These are phyloP conservation scores for Mus caroli DNA, from an alignment of 2,797 vertebrate species.

Conservation along the genomic window DNA sequence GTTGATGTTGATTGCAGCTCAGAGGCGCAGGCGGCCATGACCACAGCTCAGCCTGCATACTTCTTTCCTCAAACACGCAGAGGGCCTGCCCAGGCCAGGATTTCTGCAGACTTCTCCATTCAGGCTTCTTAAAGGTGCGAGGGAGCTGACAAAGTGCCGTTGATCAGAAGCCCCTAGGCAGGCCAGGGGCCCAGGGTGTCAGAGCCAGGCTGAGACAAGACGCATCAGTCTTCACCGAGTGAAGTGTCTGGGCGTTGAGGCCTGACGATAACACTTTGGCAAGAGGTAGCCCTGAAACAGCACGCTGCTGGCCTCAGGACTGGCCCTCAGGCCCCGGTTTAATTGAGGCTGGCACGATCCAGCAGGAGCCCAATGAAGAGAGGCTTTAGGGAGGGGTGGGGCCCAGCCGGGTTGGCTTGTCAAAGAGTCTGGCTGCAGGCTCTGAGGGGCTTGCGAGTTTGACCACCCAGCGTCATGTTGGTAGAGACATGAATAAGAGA, in stretches of 20 bases:
- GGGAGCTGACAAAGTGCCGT: constrained; percentile 82
- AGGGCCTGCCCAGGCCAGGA: constrained; percentile 78
- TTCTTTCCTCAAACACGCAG: constrained; percentile 88
- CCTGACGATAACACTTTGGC: constrained; percentile 78
- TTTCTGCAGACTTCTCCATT: constrained; percentile 82
- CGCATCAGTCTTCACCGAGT: constrained; percentile 69
- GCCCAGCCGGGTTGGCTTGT: constrained; percentile 27
- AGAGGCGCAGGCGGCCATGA: constrained; percentile 84
- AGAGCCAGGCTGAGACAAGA: constrained; percentile 76
- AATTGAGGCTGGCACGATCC: constrained; percentile 52
- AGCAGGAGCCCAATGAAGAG: constrained; percentile 56
- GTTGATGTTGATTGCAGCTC: constrained; percentile 90
- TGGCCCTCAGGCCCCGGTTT: constrained; percentile 46
- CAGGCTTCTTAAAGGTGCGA: constrained; percentile 84
- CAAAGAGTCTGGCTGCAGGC: constrained; percentile 47
- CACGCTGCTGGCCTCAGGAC: constrained; percentile 66
- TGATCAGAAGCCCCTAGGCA: constrained; percentile 82
- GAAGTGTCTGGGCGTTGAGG: constrained; percentile 77
- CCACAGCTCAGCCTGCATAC: constrained; percentile 87
- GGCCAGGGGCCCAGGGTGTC: constrained; percentile 77
- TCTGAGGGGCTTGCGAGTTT: constrained; percentile 64
- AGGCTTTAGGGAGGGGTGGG: constrained; percentile 50
- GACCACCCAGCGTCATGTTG: constrained; percentile 66
- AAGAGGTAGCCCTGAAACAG: constrained; percentile 79
- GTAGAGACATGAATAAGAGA: constrained; percentile 4